These are phyloP conservation scores for Lasius fuliginosus DNA, from an alignment of 2,888 invertebrate species.

Conservation along the genomic window DNA sequence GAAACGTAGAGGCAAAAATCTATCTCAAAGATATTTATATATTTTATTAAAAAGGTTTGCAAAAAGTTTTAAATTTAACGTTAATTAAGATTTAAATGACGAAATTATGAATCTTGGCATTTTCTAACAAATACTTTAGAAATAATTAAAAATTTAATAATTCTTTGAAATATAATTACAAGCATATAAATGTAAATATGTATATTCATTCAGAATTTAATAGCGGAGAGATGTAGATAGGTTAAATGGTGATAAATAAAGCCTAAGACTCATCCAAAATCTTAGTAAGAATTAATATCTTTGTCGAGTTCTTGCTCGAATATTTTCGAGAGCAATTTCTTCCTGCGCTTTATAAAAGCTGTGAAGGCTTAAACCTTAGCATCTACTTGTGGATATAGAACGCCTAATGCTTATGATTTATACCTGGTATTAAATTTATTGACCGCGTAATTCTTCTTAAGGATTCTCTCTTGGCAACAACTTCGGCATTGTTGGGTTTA, in stretches of 20 bases:
- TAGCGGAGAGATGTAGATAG: not conserved
- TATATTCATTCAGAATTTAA: constrained; percentile 22
- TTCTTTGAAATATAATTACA: not conserved
- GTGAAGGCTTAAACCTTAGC: constrained; percentile 56
- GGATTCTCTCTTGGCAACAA: not conserved
- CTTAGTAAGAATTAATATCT: constrained; percentile 51
- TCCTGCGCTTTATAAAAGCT: constrained; percentile 37
- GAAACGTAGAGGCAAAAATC: not conserved
- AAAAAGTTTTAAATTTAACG: not conserved
- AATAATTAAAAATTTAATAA: not conserved
- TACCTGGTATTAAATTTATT: constrained; percentile 59
- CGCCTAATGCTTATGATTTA: constrained; percentile 53
- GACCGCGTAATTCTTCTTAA: constrained; percentile 56
- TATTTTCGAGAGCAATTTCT: constrained; percentile 47
- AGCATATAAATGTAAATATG: not conserved
- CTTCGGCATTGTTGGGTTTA: not conserved
- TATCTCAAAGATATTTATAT: not conserved
- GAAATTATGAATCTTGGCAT: not conserved
- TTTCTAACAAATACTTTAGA: not conserved
- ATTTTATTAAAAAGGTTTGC: not conserved
- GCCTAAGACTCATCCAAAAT: constrained; percentile 14
- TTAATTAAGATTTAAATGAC: not conserved
- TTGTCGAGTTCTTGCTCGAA: not conserved
- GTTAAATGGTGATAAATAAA: constrained; percentile 25
- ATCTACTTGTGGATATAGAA: constrained; percentile 57